Evolutionary conservation across 2,797 vertebrate species (phyloP).

Genomic region (Onychomys leucogaster): DNA sequence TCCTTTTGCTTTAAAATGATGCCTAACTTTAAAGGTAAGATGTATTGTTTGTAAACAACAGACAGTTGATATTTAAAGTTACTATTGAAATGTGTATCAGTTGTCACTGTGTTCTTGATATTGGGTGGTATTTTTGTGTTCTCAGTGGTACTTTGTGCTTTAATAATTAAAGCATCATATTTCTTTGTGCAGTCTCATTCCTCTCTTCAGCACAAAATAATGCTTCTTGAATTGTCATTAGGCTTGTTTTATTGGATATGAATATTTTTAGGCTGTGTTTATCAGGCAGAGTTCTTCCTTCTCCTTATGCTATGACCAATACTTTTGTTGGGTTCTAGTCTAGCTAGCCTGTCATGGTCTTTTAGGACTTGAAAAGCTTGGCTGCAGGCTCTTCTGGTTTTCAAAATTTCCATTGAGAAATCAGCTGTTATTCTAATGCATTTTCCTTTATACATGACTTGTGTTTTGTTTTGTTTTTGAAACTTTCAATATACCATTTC

Average conservation of each 20-base stretch:
- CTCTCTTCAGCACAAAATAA: neutral
- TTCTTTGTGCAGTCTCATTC: neutral
- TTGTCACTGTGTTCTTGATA: neutral
- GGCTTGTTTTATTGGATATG: neutral
- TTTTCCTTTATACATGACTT: neutral
- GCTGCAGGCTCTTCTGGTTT: neutral
- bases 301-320: neutral
- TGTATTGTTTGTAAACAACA: neutral
- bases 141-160: neutral
- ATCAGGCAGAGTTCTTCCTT: neutral
- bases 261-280: neutral
- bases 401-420: neutral
- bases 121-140: neutral
- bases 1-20: neutral
- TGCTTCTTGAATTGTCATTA: neutral
- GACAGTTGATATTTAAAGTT: neutral
- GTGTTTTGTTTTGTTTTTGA: neutral
- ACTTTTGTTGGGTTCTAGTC: neutral
- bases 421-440: neutral
- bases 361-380: neutral
- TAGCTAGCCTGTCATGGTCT: neutral
- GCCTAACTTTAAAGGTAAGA: neutral
- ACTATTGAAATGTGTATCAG: neutral
- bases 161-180: neutral
- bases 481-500: neutral